These are phyloP conservation scores for Onychorhynchus coronatus DNA, from an alignment of 2,113 vertebrate genomes.

Conservation along the genomic window DNA sequence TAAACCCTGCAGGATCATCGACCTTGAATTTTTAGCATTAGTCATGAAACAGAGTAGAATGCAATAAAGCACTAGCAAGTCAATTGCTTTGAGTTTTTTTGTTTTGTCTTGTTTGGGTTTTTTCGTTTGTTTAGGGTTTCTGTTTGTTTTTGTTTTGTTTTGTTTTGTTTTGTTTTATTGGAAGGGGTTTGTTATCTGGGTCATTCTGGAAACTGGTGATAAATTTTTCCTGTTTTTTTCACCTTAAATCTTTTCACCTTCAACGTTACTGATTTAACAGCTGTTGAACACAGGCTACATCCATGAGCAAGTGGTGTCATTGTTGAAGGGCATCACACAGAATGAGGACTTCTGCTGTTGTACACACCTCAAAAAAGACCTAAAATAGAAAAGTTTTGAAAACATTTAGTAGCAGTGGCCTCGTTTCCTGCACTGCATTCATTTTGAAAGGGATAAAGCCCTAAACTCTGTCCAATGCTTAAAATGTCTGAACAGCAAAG, in stretches of 20 bases:
- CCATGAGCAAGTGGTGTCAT: fast-evolving
- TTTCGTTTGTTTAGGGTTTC: no score
- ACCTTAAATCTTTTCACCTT: neutral
- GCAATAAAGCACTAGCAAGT: neutral
- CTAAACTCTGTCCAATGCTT: neutral
- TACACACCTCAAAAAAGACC: neutral
- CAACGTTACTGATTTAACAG: neutral
- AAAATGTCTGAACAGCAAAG: fast-evolving
- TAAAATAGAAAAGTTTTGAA: neutral
- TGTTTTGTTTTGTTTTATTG: neutral
- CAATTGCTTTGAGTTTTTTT: neutral
- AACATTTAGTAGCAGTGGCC: neutral
- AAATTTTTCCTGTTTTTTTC: neutral
- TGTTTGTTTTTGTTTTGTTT: no score
- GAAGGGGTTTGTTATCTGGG: neutral
- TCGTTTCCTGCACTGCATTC: neutral
- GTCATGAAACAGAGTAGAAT: neutral
- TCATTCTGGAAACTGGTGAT: neutral
- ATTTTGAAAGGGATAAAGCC: neutral
- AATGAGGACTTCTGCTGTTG: neutral
- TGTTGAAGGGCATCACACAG: neutral
- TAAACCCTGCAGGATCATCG: neutral
- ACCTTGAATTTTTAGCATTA: neutral
- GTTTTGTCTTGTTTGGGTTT: neutral
- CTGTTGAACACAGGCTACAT: neutral